Evolutionary conservation across 2,797 vertebrate genomes (phyloP), one percentile per base, ranked within the genome.

Genomic region (Danio jaintianensis): DNA sequence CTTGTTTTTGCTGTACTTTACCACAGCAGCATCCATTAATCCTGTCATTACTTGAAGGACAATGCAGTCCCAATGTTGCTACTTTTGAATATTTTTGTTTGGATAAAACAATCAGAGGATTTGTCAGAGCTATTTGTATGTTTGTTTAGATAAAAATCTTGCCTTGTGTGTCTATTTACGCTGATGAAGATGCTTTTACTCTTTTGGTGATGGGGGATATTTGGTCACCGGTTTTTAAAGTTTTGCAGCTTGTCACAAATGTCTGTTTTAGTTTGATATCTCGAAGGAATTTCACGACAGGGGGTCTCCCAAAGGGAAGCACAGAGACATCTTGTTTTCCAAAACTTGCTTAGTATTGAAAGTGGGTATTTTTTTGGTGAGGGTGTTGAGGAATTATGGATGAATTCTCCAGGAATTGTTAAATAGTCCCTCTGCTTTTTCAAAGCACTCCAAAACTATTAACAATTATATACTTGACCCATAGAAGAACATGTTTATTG

Each of bases 191-290:
- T 36, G 20, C n/a, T 53, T 29, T 29, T 29, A 61, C 50, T 61
- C 56, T 55, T 80, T 47, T 55, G 79, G 73, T n/a, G 45, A 76
- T 22, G 63, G 36, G 36, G 50, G 75, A 69, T 55, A 61, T 80
- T 78, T 80, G 83, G 79, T 80, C 77, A 80, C 77, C 67, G 56
- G 48, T 69, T 81, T 83, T 67, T 68, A 68, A 20, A 78, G 50
- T 56, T 75, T 75, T 78, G 43, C 73, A 55, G 67, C 12, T 73
- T 53, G 75, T 81, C 67, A 48, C 36, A 52, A 68, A 83, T 79
- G 74, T 86, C 78, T 70, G 42, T 77, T 74, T 76, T 62, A 20
- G 64, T 80, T 72, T 82, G 78, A 85, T 81, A 66, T 78, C 75
- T 74, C 15, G 16, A 75, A 3, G 72, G 64, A 71, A 83, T 80